Conservation (phyloP, 2,888 invertebrate species). For the Griposia aprilina region DNA sequence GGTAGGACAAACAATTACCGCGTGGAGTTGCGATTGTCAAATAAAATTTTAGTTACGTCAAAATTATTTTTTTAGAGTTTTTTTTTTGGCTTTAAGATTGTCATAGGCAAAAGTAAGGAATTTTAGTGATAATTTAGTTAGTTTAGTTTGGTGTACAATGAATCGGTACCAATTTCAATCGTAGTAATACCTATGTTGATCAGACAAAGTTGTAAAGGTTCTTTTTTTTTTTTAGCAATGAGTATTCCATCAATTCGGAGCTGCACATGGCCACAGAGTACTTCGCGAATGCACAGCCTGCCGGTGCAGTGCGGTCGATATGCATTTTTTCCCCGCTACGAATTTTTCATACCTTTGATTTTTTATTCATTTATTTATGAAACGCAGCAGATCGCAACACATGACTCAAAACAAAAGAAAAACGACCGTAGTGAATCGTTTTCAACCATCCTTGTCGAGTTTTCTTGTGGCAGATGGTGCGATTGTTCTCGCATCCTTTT, state of each 20-base stretch:
- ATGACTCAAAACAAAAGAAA: neutral
- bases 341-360: slow-evolving; percentile 1
- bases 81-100: no score
- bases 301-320: neutral
- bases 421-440: neutral
- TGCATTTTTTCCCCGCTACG: neutral
- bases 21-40: no score
- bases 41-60: no score
- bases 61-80: no score
- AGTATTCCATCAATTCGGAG: neutral
- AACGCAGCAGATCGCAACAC: neutral
- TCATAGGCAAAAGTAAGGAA: no score
- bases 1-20: no score
- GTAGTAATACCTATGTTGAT: no score
- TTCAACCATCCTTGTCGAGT: neutral
- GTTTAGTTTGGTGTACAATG: no score
- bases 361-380: slow-evolving; percentile 1
- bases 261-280: neutral
- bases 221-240: neutral
- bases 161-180: neutral
- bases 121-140: no score
- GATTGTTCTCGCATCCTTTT: slow-evolving; percentile 3
- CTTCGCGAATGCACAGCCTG: neutral
- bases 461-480: neutral
- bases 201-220: neutral